phyloP scores from a whole-genome alignment of 2,888 invertebrate species.

The Oscheius onirici region DNA sequence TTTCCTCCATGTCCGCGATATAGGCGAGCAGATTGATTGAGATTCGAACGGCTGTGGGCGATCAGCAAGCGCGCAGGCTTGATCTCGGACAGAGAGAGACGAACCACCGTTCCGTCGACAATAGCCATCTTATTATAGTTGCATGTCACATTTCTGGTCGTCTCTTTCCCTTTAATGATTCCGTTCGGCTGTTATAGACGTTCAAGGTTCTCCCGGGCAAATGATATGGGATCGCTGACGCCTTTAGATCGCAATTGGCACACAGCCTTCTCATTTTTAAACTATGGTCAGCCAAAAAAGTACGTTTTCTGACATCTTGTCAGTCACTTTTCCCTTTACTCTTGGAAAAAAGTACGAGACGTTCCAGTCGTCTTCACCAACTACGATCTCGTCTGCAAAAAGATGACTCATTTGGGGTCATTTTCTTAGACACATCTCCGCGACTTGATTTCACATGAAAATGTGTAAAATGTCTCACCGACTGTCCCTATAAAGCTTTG shows the following conservation, averaged over 20 bases:
- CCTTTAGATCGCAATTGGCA: conserved; percentile 9
- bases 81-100: no score
- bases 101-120: conserved; percentile 24
- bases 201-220: background rate
- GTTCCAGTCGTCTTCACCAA: no score
- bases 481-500: no score
- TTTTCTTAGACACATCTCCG: no score
- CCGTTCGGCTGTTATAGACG: conserved; percentile 7
- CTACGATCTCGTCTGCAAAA: no score
- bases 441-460: no score
- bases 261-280: background rate
- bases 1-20: conserved; percentile 31
- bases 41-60: conserved; percentile 31
- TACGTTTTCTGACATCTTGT: background rate
- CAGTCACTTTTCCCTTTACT: no score
- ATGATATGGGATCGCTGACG: conserved; percentile 14
- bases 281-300: background rate
- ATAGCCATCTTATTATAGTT: conserved; percentile 19
- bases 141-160: conserved; percentile 4
- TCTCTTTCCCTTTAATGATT: conserved; percentile 3
- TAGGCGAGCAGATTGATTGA: conserved; percentile 31
- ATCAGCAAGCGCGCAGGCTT: conserved; percentile 26
- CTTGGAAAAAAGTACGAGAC: no score
- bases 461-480: no score
- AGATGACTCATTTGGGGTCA: no score